phyloP scores from a whole-genome alignment of 1,140 invertebrate species.

The Heliconius himera region DNA sequence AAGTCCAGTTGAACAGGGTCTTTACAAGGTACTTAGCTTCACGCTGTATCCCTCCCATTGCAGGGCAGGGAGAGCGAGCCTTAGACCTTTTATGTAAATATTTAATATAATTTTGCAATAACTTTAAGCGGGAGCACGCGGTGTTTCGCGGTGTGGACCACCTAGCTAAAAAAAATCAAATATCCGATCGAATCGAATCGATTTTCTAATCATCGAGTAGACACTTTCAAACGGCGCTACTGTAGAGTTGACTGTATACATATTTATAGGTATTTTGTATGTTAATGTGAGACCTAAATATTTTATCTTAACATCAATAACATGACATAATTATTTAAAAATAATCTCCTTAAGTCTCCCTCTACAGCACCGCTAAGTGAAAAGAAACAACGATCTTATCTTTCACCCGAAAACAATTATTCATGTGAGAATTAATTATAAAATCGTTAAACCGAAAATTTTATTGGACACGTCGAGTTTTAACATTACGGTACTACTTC shows the following conservation, averaged over 20 bases:
- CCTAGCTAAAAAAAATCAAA: too few species aligned
- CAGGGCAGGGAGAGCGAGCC: too few species aligned
- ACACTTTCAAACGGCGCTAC: neutral
- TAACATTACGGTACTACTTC: neutral
- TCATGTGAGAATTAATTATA: conserved; percentile 7
- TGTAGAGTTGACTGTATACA: neutral
- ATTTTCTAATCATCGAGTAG: too few species aligned
- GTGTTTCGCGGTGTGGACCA: too few species aligned
- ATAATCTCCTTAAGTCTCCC: neutral
- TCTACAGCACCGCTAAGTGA: neutral
- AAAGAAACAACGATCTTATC: neutral
- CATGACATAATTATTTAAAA: neutral
- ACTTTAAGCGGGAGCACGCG: too few species aligned
- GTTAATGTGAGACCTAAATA: neutral
- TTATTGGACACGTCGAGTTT: conserved; percentile 8
- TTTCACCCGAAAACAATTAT: neutral
- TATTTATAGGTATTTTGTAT: neutral
- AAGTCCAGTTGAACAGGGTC: too few species aligned
- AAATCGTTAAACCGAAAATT: conserved; percentile 1
- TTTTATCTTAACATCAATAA: neutral
- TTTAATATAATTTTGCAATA: too few species aligned
- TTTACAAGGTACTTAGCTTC: too few species aligned
- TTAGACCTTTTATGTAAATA: too few species aligned
- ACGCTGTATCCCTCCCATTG: too few species aligned
- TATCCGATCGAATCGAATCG: too few species aligned